A percentile compares a stretch with the other conserved stretches of the same genome.
phyloP scores from a whole-genome alignment of 1,140 invertebrate genomes.

The Ylistrum balloti region DNA sequence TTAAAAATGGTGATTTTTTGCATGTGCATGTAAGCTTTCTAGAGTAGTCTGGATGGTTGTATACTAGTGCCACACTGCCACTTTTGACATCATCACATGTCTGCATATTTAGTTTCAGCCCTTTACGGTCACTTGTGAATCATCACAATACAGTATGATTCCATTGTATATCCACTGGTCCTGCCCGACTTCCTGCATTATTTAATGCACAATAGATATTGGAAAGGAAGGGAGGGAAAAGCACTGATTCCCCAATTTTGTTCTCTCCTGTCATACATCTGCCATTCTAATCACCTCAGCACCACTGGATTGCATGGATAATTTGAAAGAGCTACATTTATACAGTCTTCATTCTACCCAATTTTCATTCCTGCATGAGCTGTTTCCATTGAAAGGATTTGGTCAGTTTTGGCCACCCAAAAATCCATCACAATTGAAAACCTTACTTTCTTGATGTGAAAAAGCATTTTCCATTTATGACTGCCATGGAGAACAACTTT shows the following conservation, averaged over 20 bases:
- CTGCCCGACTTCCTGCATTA: neutral
- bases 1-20: neutral
- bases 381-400: neutral
- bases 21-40: neutral
- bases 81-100: too few species aligned
- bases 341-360: neutral
- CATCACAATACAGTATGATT: too few species aligned
- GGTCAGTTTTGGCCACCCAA: neutral
- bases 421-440: too few species aligned
- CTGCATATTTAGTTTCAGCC: too few species aligned
- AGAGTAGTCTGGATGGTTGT: neutral
- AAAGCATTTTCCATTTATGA: too few species aligned
- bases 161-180: neutral
- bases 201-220: too few species aligned
- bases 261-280: neutral
- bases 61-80: too few species aligned
- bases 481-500: too few species aligned
- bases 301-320: neutral
- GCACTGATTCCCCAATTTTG: too few species aligned
- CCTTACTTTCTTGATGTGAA: too few species aligned
- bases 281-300: neutral
- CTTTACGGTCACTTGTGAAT: too few species aligned
- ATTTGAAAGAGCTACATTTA: neutral
- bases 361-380: neutral
- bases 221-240: too few species aligned